Conservation (phyloP, 1,140 invertebrate species). For the Ditylenchus dipsaci region DNA sequence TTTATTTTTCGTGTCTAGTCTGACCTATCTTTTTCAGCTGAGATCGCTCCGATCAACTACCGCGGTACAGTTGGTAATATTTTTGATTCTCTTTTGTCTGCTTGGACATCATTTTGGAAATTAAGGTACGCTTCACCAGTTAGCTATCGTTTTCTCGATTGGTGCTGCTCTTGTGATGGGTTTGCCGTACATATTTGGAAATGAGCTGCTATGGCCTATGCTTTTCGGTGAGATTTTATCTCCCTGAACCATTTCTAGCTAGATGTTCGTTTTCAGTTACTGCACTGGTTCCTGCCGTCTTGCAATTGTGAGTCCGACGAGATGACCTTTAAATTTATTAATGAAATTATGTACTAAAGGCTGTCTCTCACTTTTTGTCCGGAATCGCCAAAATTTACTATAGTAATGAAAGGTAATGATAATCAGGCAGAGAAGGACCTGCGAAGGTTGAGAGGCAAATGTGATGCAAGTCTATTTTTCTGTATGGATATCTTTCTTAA, state of each 20-base stretch:
- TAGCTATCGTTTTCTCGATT: constrained; percentile 82
- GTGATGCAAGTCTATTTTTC: constrained; percentile 34
- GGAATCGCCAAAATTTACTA: constrained; percentile 79
- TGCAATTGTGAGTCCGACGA: too few relatives aligned
- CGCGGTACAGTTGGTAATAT: constrained; percentile 78
- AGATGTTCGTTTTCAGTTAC: too few relatives aligned
- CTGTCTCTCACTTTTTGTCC: constrained; percentile 77
- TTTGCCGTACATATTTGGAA: constrained; percentile 69
- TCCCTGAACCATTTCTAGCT: too few relatives aligned
- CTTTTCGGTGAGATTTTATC: constrained; percentile 59
- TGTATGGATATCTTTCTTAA: not conserved
- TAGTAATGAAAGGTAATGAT: constrained; percentile 58
- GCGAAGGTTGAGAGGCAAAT: constrained; percentile 45
- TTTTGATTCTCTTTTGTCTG: too few relatives aligned
- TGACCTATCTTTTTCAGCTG: constrained; percentile 58
- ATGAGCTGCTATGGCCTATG: constrained; percentile 61
- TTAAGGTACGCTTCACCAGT: constrained; percentile 67
- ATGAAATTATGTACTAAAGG: constrained; percentile 70
- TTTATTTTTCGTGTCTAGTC: too few relatives aligned
- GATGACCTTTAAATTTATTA: too few relatives aligned
- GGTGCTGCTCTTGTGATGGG: constrained; percentile 72
- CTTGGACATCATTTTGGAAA: too few relatives aligned
- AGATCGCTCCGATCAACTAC: constrained; percentile 76
- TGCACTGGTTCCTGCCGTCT: too few relatives aligned
- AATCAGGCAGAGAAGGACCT: constrained; percentile 53